Percentiles rank a stretch among this genome's conserved stretches.
phyloP scores from a whole-genome alignment of 2,113 vertebrate genomes.

The Microtus oregoni region DNA sequence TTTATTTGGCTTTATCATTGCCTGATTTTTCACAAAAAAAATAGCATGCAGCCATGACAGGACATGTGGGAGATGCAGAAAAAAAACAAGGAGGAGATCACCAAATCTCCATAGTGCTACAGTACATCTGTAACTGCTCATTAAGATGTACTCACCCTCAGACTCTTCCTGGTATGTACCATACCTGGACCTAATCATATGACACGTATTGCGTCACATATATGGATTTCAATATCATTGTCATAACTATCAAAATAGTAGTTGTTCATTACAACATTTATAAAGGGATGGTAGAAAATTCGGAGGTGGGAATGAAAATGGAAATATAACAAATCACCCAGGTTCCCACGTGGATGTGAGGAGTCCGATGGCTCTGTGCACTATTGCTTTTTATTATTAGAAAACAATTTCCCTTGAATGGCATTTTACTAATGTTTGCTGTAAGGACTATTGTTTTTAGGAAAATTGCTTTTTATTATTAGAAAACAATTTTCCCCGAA shows the following conservation, averaged over 20 bases:
- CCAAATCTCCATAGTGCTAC: background rate
- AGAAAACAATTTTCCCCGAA: background rate
- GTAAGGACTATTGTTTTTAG: background rate
- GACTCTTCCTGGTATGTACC: background rate
- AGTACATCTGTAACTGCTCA: background rate
- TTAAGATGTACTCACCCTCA: background rate
- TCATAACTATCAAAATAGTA: background rate
- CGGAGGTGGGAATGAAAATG: background rate
- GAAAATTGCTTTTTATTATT: constrained; percentile 5
- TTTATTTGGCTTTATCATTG: background rate
- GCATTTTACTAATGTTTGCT: background rate
- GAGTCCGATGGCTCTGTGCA: background rate
- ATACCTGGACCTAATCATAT: background rate
- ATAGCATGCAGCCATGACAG: background rate
- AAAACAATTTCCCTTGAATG: background rate
- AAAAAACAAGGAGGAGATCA: background rate
- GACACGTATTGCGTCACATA: background rate
- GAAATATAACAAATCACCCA: background rate
- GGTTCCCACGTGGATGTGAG: background rate
- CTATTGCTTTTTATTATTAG: background rate
- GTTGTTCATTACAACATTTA: background rate
- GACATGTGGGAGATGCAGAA: constrained; percentile 19
- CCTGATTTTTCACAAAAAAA: constrained; percentile 31
- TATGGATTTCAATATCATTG: constrained; percentile 21
- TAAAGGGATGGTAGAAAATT: background rate